These are phyloP conservation scores for Gorilla gorilla DNA, from an alignment of 2,113 vertebrate species.

Conservation along the genomic window DNA sequence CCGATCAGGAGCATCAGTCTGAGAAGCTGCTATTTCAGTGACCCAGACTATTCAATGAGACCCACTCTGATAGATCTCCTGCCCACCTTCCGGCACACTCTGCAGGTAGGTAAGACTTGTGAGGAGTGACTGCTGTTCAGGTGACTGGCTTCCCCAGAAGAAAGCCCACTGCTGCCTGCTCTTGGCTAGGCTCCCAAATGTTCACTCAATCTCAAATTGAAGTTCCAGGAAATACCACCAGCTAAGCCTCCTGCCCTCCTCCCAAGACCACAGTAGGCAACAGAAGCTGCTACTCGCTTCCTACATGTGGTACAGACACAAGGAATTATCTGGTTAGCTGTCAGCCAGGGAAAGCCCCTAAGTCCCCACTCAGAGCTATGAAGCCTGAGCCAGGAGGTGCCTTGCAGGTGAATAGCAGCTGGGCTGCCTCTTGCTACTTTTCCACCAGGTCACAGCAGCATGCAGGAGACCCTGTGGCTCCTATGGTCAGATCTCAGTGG, in stretches of 20 bases:
- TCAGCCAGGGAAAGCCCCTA: neutral
- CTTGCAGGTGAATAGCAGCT: neutral
- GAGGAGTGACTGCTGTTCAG: neutral
- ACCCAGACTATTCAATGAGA: slow-evolving; percentile 81
- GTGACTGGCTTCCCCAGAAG: neutral
- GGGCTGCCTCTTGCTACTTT: neutral
- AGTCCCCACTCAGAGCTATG: neutral
- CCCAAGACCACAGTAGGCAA: neutral
- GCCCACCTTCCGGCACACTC: slow-evolving; percentile 77
- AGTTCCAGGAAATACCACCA: neutral
- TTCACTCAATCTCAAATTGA: neutral
- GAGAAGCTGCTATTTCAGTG: slow-evolving; percentile 82
- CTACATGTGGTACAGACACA: neutral
- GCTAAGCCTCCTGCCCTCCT: neutral
- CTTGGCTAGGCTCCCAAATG: neutral
- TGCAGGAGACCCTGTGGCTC: neutral
- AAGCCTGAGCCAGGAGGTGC: neutral
- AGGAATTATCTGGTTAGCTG: neutral
- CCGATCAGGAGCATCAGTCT: slow-evolving; percentile 83
- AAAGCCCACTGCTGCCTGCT: neutral
- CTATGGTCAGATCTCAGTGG: neutral
- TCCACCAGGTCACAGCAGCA: neutral
- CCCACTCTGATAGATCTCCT: slow-evolving; percentile 82
- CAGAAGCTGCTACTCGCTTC: neutral
- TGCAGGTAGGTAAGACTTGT: slow-evolving; percentile 78